Conservation (phyloP, 2,113 vertebrate genomes). For the Heptranchias perlo region DNA sequence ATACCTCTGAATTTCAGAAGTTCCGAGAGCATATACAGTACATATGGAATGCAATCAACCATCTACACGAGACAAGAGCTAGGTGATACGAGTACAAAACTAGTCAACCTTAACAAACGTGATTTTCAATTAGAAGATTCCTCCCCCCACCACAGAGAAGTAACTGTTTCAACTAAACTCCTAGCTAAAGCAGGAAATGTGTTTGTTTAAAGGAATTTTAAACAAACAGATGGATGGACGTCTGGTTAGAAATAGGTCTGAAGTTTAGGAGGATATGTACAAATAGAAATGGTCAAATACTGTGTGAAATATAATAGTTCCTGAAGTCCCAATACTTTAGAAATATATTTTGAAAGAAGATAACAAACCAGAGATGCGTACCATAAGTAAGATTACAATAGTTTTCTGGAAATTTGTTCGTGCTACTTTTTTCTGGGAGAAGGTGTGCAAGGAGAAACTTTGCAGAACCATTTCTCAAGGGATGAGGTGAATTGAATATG, state of each 20-base stretch:
- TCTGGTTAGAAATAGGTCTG: background rate
- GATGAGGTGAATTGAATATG: background rate
- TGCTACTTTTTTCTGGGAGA: background rate
- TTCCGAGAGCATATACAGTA: background rate
- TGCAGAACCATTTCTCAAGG: background rate
- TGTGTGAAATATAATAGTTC: background rate
- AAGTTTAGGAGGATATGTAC: background rate
- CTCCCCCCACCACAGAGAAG: background rate
- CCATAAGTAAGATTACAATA: background rate
- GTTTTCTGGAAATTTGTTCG: background rate
- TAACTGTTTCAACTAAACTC: background rate
- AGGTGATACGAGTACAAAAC: background rate
- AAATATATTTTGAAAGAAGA: background rate
- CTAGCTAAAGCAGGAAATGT: background rate
- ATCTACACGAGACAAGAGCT: background rate
- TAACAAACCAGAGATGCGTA: background rate
- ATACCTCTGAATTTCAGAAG: background rate
- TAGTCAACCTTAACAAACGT: background rate
- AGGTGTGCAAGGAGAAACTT: background rate
- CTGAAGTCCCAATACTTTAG: background rate
- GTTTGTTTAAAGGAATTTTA: too few relatives aligned
- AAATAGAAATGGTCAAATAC: background rate
- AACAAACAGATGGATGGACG: background rate
- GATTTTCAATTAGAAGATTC: background rate
- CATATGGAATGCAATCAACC: background rate